A percentile compares a stretch with the other conserved stretches of the same genome.
These are phyloP conservation scores for Aleiodes testaceus DNA, from an alignment of 2,888 invertebrate species.

Conservation along the genomic window DNA sequence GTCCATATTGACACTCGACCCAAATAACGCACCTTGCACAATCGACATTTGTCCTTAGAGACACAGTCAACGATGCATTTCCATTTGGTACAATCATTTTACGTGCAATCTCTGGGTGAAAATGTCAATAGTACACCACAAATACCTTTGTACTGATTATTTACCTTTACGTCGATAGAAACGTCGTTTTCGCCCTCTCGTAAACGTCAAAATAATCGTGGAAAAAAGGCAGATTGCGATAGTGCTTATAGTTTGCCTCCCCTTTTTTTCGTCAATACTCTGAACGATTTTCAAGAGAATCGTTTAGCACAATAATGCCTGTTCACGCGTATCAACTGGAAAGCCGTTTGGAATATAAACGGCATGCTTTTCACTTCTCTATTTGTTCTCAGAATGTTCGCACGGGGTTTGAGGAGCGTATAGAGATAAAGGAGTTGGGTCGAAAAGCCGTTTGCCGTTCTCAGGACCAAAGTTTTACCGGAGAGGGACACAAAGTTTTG, in stretches of 20 bases:
- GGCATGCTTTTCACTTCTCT: constrained; percentile 54
- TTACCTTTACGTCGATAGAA: too few relatives aligned
- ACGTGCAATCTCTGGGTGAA: constrained; percentile 20
- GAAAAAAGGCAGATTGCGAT: not conserved
- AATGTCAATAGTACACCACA: constrained; percentile 28
- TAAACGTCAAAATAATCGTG: too few relatives aligned
- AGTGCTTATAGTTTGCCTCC: not conserved
- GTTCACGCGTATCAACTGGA: constrained; percentile 51
- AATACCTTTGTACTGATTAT: not conserved
- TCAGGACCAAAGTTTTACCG: constrained; percentile 39
- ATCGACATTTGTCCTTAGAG: constrained; percentile 44
- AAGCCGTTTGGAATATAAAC: constrained; percentile 60
- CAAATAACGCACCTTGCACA: constrained; percentile 62
- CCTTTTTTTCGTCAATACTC: not conserved
- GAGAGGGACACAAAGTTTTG: constrained; percentile 53
- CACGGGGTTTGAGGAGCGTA: constrained; percentile 26
- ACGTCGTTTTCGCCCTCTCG: too few relatives aligned
- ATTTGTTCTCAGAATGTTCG: constrained; percentile 52
- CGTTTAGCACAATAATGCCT: constrained; percentile 21
- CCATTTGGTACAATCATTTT: constrained; percentile 39
- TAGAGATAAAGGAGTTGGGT: constrained; percentile 21
- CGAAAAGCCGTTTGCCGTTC: constrained; percentile 41
- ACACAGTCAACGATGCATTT: constrained; percentile 51
- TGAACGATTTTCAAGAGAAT: constrained; percentile 20
- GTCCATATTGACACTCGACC: constrained; percentile 60